phyloP scores from a whole-genome alignment of 2,797 vertebrate genomes.

The Hephaestus fuliginosus region DNA sequence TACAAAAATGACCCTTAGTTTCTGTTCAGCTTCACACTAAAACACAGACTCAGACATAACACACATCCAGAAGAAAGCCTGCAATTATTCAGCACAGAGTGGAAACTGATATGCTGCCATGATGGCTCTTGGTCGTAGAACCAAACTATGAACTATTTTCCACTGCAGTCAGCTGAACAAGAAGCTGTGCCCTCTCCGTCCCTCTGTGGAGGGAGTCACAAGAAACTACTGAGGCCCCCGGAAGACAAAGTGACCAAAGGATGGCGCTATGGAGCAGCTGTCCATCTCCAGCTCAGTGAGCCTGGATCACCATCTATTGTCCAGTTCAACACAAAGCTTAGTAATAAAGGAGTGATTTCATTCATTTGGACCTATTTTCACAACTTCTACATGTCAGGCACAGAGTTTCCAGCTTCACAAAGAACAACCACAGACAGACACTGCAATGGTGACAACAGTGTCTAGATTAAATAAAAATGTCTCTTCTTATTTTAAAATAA shows the following conservation, averaged over 20 bases:
- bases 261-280: constrained; percentile 67
- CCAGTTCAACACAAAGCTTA: constrained; percentile 20
- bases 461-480: neutral
- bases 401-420: neutral
- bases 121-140: constrained; percentile 52
- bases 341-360: constrained; percentile 20
- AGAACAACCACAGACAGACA: neutral
- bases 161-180: constrained; percentile 70
- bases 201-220: constrained; percentile 23
- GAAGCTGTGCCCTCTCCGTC: constrained; percentile 56
- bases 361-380: constrained; percentile 35
- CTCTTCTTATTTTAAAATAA: neutral
- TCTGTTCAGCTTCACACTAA: constrained; percentile 60
- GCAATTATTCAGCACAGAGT: constrained; percentile 66
- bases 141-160: constrained; percentile 68
- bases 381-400: neutral
- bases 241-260: constrained; percentile 51
- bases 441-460: neutral
- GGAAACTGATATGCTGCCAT: constrained; percentile 78
- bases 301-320: constrained; percentile 10
- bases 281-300: neutral
- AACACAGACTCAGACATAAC: constrained; percentile 59
- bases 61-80: constrained; percentile 59
- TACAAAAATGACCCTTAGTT: constrained; percentile 60
- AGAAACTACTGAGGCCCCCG: neutral